Evolutionary conservation across 2,113 vertebrate species (phyloP).

Genomic region (Triplophysa rosa): DNA sequence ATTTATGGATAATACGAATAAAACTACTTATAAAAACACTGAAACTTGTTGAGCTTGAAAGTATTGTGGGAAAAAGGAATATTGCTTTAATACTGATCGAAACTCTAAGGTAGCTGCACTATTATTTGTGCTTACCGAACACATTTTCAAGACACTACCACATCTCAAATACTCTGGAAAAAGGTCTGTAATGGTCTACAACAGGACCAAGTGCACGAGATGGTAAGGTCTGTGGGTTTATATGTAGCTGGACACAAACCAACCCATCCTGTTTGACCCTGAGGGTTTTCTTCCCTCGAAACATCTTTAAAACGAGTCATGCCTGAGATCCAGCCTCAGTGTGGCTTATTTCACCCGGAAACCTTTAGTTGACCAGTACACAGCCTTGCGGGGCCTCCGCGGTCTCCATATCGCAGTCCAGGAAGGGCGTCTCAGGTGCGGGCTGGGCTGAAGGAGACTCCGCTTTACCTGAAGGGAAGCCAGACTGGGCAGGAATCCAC

Average conservation of each 20-base stretch:
- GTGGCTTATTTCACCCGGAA: conserved; percentile 40
- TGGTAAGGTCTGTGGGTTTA: conserved; percentile 68
- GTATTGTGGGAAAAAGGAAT: conserved; percentile 62
- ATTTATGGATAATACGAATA: neutral
- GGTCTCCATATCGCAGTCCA: conserved; percentile 95
- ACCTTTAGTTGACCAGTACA: conserved; percentile 86
- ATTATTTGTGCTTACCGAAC: conserved; percentile 54
- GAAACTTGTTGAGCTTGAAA: conserved; percentile 4
- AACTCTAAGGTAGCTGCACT: conserved; percentile 59
- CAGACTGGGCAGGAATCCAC: conserved; percentile 65
- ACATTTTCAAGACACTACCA: conserved; percentile 21
- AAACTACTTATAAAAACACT: conserved; percentile 25
- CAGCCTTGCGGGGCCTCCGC: conserved; percentile 95
- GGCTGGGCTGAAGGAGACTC: conserved; percentile 51
- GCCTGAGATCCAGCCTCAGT: conserved; percentile 49
- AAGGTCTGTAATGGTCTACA: conserved; percentile 45
- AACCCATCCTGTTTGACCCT: conserved; percentile 19
- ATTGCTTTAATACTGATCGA: conserved; percentile 78
- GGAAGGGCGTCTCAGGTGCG: conserved; percentile 79
- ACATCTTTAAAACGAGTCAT: neutral
- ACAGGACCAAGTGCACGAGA: conserved; percentile 63
- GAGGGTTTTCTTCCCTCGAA: conserved; percentile 39
- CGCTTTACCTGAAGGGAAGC: neutral
- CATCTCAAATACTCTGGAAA: neutral
- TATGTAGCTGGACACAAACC: conserved; percentile 5